Evolutionary conservation across 2,797 vertebrate genomes (phyloP), one percentile per base, ranked within the genome.

Genomic region (Syngnathus acus): DNA sequence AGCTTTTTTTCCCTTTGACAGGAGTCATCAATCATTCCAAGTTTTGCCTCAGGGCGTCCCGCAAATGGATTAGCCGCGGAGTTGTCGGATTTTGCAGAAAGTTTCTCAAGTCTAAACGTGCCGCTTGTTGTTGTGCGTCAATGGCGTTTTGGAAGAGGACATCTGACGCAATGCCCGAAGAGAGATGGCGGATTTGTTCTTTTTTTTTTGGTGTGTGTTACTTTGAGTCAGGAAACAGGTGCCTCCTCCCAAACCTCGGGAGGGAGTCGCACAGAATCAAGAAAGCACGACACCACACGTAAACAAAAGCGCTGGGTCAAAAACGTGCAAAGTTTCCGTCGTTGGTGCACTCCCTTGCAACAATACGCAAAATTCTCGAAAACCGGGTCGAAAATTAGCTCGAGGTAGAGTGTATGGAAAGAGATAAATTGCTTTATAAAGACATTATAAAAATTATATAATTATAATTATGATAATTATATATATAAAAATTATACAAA

Each of bases 141-240:
- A 7, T 16, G 54, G 26, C 11, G 5, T 57, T 32, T 57, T 37
- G 54, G 54, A 57, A 37, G 53, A 69, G 68, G 70, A 66, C 62
- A 50, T 72, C 63, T 71, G 67, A 79, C 70, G 45, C 43, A 21
- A 64, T 74, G 74, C 70, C 73, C 68, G 39, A 75, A 78, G 81
- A 84, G 47, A 58, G 47, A 37, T 19, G 50, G 17, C 60, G 65
- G 62, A 26, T 57, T 38, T 45, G 37, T 17, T 57, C 47, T 64
- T 39, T 13, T 70, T 64, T 68, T 61, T 70, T 53, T 7, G 40
- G 10, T 9, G 42, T 13, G 42, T 10, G 69, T 77, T 72, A 75
- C 67, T 71, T 73, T 67, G 62, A 42, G 69, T 68, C 79, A 86
- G 85, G 86, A 87, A 88, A 78, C 86, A 86, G 86, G 86, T 87